A percentile compares a stretch with the other conserved stretches of the same genome.
Evolutionary conservation across 2,888 invertebrate genomes (phyloP).

Genomic region (Drosophila fungiperda): DNA sequence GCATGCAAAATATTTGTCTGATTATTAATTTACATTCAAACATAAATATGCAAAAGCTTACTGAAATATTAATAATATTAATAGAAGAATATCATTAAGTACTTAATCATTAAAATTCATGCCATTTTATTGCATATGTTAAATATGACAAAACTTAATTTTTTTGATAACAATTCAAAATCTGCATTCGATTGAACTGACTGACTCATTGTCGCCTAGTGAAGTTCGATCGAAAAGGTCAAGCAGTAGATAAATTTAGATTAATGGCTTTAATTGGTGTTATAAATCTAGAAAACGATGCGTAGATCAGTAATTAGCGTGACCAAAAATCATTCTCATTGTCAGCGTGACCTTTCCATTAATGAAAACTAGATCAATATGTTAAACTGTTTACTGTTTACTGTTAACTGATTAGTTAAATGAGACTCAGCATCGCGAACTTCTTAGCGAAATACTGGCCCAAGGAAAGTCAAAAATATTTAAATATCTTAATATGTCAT

Average conservation of each 20-base stretch:
- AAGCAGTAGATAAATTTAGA: constrained; percentile 22
- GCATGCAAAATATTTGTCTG: background rate
- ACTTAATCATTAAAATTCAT: too few species aligned
- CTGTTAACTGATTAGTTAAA: constrained; percentile 22
- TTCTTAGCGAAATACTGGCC: constrained; percentile 27
- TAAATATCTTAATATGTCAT: constrained; percentile 66
- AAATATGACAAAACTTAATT: background rate
- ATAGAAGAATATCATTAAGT: background rate
- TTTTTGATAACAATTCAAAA: constrained; percentile 9
- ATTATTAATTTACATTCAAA: background rate
- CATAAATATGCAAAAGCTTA: background rate
- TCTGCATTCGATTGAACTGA: constrained; percentile 13
- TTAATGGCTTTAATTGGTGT: constrained; percentile 14
- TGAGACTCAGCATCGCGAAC: constrained; percentile 8
- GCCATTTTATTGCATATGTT: background rate
- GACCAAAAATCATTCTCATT: constrained; percentile 36
- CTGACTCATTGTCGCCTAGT: constrained; percentile 22
- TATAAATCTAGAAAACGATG: constrained; percentile 43
- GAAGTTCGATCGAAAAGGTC: constrained; percentile 41
- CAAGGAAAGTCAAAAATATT: constrained; percentile 60
- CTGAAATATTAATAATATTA: background rate
- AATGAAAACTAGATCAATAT: constrained; percentile 32
- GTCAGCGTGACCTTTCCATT: constrained; percentile 27
- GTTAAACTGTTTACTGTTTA: too few species aligned
- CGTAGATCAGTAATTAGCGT: constrained; percentile 41